A percentile compares a stretch with the other conserved stretches of the same genome.
Conservation (phyloP, 2,113 vertebrate species). For the Ranitomeya variabilis region DNA sequence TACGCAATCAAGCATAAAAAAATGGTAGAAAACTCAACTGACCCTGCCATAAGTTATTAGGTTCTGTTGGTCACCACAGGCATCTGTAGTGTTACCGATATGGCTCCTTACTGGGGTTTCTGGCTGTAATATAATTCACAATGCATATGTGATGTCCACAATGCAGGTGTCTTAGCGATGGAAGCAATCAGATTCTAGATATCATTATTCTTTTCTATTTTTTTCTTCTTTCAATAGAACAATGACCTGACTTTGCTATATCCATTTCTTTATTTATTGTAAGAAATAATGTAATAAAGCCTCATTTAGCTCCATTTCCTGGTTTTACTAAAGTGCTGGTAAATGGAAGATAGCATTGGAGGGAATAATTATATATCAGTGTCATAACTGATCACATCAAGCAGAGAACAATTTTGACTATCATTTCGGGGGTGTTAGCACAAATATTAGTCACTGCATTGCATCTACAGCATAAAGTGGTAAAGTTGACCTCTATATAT, state of each 20-base stretch:
- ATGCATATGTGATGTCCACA: too few relatives aligned
- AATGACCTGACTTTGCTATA: not conserved
- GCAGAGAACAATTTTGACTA: not conserved
- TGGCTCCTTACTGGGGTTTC: too few relatives aligned
- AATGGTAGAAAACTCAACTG: too few relatives aligned
- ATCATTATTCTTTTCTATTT: not conserved
- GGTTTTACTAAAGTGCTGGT: not conserved
- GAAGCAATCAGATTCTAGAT: not conserved
- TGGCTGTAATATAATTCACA: too few relatives aligned
- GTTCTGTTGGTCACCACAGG: too few relatives aligned
- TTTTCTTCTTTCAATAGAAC: not conserved
- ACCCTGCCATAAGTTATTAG: too few relatives aligned
- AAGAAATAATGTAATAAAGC: too few relatives aligned
- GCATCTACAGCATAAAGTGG: too few relatives aligned
- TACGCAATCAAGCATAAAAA: too few relatives aligned
- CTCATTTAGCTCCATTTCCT: too few relatives aligned
- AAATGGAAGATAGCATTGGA: not conserved
- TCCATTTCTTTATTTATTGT: not conserved
- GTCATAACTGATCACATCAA: not conserved
- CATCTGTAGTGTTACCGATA: too few relatives aligned
- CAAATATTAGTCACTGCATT: not conserved
- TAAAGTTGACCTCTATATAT: too few relatives aligned
- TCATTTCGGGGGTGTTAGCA: not conserved
- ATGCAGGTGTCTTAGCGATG: not conserved
- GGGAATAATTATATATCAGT: not conserved